Conservation (phyloP, 2,797 vertebrate genomes). For the Coluber constrictor region DNA sequence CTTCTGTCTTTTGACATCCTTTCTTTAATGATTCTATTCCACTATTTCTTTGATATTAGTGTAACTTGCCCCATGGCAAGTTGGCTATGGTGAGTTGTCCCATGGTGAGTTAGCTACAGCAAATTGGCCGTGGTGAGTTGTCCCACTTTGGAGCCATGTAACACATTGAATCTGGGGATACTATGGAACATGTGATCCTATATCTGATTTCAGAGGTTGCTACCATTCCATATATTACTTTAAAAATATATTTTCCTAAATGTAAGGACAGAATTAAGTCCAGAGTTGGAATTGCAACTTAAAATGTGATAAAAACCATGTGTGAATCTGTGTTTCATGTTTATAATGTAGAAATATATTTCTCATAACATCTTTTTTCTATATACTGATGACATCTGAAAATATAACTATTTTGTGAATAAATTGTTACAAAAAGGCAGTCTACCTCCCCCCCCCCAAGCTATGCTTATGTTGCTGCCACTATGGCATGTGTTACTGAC, state of each 20-base stretch:
- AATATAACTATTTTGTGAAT: conserved; percentile 8
- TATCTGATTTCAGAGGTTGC: not conserved
- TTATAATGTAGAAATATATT: not conserved
- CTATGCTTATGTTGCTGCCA: conserved; percentile 34
- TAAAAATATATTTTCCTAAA: not conserved
- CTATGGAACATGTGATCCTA: not conserved
- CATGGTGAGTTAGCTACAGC: not conserved
- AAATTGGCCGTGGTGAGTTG: not conserved
- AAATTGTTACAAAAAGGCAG: not conserved
- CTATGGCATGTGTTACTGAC: conserved; percentile 49
- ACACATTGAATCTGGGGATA: not conserved
- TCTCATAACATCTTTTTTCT: not conserved
- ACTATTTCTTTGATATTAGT: not conserved
- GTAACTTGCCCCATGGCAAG: not conserved
- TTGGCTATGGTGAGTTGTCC: not conserved
- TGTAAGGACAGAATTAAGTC: not conserved
- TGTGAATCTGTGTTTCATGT: not conserved
- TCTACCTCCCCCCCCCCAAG: conserved; percentile 9
- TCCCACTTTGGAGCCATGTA: not conserved
- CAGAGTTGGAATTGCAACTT: not conserved
- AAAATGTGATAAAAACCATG: not conserved
- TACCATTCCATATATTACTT: not conserved
- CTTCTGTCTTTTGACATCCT: not conserved
- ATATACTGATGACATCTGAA: conserved; percentile 13
- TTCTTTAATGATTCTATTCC: not conserved